Conservation (phyloP, 2,113 vertebrate genomes). For the Scophthalmus maximus region DNA sequence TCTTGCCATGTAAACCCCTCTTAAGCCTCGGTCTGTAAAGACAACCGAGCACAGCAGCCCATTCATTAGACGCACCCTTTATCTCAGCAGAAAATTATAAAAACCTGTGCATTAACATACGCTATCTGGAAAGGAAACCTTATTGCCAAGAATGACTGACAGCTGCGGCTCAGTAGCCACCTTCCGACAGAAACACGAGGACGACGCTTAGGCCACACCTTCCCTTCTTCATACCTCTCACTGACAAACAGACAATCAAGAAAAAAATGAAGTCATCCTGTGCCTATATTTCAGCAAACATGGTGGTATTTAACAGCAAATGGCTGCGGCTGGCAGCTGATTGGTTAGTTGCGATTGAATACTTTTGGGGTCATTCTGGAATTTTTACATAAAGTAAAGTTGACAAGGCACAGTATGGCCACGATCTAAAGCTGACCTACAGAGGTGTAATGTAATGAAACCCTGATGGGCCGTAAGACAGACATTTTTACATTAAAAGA, state of each 20-base stretch:
- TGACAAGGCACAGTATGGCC: background rate
- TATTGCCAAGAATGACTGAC: conserved; percentile 59
- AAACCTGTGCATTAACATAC: background rate
- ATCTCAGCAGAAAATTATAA: conserved; percentile 5
- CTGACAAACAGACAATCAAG: background rate
- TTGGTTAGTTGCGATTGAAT: background rate
- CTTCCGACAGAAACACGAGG: background rate
- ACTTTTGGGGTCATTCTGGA: background rate
- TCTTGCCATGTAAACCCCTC: background rate
- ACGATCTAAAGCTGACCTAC: background rate
- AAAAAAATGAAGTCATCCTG: background rate
- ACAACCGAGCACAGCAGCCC: background rate
- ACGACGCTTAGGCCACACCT: background rate
- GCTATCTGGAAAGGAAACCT: conserved; percentile 11
- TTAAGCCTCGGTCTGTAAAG: too few relatives aligned
- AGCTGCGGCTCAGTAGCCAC: background rate
- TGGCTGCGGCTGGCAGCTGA: background rate
- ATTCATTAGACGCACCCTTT: background rate
- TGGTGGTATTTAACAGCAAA: background rate
- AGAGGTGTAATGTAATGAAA: background rate
- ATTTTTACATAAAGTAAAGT: background rate
- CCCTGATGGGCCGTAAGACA: conserved; percentile 2
- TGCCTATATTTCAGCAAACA: conserved; percentile 6
- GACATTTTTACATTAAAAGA: conserved; percentile 64
- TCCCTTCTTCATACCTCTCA: conserved; percentile 21